A percentile compares a stretch with the other conserved stretches of the same genome.
phyloP scores from a whole-genome alignment of 2,888 invertebrate species.

The Campoplex capitator region DNA sequence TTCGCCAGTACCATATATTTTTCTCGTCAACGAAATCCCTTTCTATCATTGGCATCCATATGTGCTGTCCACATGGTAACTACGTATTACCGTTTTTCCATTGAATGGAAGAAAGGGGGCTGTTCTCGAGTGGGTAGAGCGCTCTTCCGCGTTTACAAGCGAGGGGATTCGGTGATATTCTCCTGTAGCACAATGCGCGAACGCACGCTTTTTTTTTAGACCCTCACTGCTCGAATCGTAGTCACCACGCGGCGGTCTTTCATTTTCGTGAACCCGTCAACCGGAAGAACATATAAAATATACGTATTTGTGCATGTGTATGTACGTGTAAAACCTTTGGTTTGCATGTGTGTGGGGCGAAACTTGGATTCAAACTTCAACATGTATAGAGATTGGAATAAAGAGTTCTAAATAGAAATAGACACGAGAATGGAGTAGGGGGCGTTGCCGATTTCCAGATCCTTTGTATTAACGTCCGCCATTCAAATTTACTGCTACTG shows the following conservation, averaged over 20 bases:
- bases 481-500: neutral
- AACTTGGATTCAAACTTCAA: constrained; percentile 59
- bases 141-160: constrained; percentile 20
- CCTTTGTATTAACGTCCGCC: neutral
- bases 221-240: constrained; percentile 30
- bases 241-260: constrained; percentile 44
- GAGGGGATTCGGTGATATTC: constrained; percentile 26
- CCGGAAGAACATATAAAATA: constrained; percentile 56
- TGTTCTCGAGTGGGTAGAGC: constrained; percentile 19
- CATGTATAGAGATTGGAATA: constrained; percentile 38
- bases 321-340: neutral
- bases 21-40: constrained; percentile 37
- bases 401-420: neutral
- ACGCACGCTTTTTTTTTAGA: constrained; percentile 25
- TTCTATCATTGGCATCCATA: constrained; percentile 53
- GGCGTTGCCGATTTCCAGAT: neutral
- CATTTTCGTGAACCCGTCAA: constrained; percentile 55
- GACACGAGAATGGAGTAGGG: neutral
- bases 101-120: constrained; percentile 30
- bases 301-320: neutral
- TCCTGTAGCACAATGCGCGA: constrained; percentile 32
- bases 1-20: constrained; percentile 30
- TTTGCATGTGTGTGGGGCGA: constrained; percentile 31
- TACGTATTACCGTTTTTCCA: constrained; percentile 59
- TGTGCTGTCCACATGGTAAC: constrained; percentile 53